phyloP scores from a whole-genome alignment of 2,888 invertebrate species.

The Drosophila setosimentum region DNA sequence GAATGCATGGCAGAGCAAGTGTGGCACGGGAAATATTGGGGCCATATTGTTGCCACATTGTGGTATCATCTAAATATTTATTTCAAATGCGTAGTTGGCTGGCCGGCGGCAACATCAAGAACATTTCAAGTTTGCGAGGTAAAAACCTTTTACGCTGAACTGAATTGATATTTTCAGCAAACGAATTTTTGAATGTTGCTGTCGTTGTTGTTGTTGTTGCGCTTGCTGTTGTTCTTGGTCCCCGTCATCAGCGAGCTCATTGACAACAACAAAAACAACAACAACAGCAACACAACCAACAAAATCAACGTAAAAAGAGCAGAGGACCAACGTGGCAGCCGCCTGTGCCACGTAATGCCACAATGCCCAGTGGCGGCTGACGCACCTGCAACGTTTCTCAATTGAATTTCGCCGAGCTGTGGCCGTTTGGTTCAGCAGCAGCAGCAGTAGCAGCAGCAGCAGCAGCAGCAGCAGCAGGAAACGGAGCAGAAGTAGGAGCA shows the following conservation, averaged over 20 bases:
- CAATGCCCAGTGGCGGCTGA: slow-evolving; percentile 38
- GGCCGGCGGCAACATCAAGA: slow-evolving; percentile 29
- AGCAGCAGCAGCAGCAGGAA: not conserved
- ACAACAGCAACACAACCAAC: not conserved
- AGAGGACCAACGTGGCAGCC: slow-evolving; percentile 1
- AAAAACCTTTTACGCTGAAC: slow-evolving; percentile 69
- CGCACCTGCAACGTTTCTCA: slow-evolving; percentile 56
- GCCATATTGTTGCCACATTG: slow-evolving; percentile 33
- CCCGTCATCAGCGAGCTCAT: slow-evolving; percentile 50
- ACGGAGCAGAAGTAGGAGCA: not conserved
- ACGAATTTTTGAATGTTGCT: slow-evolving; percentile 55
- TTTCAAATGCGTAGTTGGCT: slow-evolving; percentile 43
- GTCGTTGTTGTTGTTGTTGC: slow-evolving; percentile 31
- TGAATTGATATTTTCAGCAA: slow-evolving; percentile 70
- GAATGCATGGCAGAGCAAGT: not conserved
- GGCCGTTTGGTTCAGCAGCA: slow-evolving; percentile 15
- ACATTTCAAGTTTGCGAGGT: slow-evolving; percentile 53
- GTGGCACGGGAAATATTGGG: not conserved
- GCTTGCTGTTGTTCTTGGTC: slow-evolving; percentile 13
- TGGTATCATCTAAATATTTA: slow-evolving; percentile 45
- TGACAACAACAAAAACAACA: slow-evolving; percentile 36
- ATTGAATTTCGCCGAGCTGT: slow-evolving; percentile 44
- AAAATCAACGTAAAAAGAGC: not conserved
- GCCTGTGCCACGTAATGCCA: slow-evolving; percentile 49
- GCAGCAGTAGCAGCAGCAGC: not conserved